A percentile compares a stretch with the other conserved stretches of the same genome.
These are phyloP conservation scores for Drosophila ficusphila DNA, from an alignment of 1,140 invertebrate genomes.

Conservation along the genomic window DNA sequence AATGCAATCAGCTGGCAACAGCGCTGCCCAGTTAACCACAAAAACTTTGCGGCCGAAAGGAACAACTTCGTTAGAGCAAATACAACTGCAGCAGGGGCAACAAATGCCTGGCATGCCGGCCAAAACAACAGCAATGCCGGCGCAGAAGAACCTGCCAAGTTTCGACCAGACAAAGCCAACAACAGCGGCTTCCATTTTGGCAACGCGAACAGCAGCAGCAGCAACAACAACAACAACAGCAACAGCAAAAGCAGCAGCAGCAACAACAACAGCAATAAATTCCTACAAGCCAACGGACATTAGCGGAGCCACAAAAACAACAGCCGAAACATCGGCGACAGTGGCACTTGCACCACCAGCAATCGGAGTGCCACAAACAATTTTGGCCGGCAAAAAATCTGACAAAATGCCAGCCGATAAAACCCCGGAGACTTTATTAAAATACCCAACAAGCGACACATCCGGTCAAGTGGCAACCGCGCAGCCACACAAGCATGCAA, in stretches of 20 bases:
- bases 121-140: slow-evolving; percentile 23
- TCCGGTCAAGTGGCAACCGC: slow-evolving; percentile 48
- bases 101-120: slow-evolving; percentile 70
- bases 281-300: slow-evolving; percentile 51
- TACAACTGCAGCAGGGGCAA: slow-evolving; percentile 29
- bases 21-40: slow-evolving; percentile 66
- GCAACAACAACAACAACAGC: slow-evolving; percentile 14
- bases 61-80: slow-evolving; percentile 77
- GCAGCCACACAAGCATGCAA: slow-evolving; percentile 67
- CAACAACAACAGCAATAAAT: slow-evolving; percentile 39
- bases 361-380: slow-evolving; percentile 68
- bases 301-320: slow-evolving; percentile 46
- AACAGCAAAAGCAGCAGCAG: neutral
- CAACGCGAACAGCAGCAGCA: slow-evolving; percentile 31
- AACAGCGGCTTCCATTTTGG: slow-evolving; percentile 58
- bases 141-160: slow-evolving; percentile 54
- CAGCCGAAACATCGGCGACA: slow-evolving; percentile 15
- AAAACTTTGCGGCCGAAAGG: slow-evolving; percentile 75
- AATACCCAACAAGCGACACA: slow-evolving; percentile 29
- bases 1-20: slow-evolving; percentile 68
- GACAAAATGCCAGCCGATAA: slow-evolving; percentile 53
- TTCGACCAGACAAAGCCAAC: slow-evolving; percentile 50
- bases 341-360: slow-evolving; percentile 34
- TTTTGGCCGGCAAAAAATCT: slow-evolving; percentile 54
- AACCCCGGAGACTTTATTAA: slow-evolving; percentile 61